Base-by-base conservation (phyloP, 2,797 vertebrate species). In the Bradypus variegatus region DNA sequence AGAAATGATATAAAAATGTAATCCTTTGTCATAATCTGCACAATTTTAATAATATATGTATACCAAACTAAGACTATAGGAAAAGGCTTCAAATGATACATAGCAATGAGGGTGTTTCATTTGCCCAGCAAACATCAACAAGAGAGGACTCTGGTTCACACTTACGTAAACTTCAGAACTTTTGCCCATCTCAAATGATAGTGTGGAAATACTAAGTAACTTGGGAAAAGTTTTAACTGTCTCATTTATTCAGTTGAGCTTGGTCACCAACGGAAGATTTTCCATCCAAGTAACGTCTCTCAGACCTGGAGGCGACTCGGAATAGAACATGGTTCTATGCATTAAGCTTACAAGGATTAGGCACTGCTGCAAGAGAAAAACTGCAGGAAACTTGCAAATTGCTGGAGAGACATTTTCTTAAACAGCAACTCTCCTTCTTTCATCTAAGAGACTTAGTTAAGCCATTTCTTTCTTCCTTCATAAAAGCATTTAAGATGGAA, bases 1-100 rank as follows among this genome's bases (percentile, higher is more conserved):
- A 81, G 55, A 92, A 93, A 92, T 83, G 80, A 84, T 69, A 94
- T 79, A 92, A 93, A 96, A 95, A 94, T 90, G 94, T 86, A 93
- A 95, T 73, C 85, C 29, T 92, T 91, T 92, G 33, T 93, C 76
- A 91, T 93, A 79, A 91, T 94, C 65, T 91, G 60, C 78, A 95
- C 94, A 94, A 83, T 90, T 94, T 91, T 89, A 83, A 92, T 91
- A 91, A 92, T 76, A 23, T 90, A 78, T 94, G 93, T 93, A 95
- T 92, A 94, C 69, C 75, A 88, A 94, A 95, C 58, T 65, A 91
- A 95, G 73, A 88, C 78, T 64, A 82, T 50, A 91, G 69, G 60
- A 82, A 93, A 96, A 73, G 50, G 79, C 91, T 93, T 89, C 55
- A 93, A 92, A 87, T 92, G 78, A 75, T 89, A 90, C 80, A 70